phyloP scores from a whole-genome alignment of 2,113 vertebrate genomes.

The Rattus rattus region DNA sequence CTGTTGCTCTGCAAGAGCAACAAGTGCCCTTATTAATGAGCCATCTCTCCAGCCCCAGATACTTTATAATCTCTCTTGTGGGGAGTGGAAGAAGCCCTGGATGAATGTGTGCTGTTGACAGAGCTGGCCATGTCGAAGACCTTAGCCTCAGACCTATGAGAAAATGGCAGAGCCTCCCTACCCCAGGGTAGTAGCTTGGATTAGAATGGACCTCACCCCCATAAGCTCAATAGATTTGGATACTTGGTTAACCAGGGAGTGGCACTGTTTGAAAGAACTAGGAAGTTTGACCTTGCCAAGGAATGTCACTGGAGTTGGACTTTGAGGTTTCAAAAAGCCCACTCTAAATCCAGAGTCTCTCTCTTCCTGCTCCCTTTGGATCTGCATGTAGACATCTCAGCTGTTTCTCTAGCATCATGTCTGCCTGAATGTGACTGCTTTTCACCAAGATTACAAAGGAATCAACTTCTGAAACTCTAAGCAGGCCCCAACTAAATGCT shows the following conservation, averaged over 20 bases:
- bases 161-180: neutral
- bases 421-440: neutral
- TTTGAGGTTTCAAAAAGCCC: neutral
- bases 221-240: neutral
- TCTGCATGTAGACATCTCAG: neutral
- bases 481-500: too few relatives aligned
- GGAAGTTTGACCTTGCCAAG: neutral
- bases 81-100: neutral
- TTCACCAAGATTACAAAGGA: neutral
- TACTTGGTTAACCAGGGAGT: neutral
- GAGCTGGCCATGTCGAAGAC: neutral
- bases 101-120: neutral
- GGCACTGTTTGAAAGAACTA: neutral
- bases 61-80: neutral
- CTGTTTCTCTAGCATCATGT: neutral
- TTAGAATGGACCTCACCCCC: neutral
- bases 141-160: neutral
- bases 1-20: neutral
- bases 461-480: neutral
- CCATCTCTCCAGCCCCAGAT: neutral
- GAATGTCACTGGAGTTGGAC: neutral
- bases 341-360: neutral
- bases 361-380: neutral
- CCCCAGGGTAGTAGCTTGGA: neutral
- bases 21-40: neutral